Evolutionary conservation across 2,113 vertebrate genomes (phyloP), one percentile per base, ranked within the genome.

Genomic region (Urocolius indicus): DNA sequence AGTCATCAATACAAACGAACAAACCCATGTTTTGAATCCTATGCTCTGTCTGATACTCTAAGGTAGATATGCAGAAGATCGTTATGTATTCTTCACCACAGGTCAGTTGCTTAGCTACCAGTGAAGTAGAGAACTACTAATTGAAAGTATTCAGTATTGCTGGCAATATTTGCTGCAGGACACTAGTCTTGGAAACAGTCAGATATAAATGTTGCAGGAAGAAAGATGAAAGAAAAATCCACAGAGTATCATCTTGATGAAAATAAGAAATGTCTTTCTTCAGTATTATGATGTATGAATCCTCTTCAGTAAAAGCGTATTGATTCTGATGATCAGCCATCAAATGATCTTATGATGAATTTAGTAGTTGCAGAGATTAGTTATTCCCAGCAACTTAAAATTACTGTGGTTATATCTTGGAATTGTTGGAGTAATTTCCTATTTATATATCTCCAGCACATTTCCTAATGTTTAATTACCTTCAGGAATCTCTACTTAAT

Each of bases 21-120:
- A 95, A 92, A 89, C 75, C n/a, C 75, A 66, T 91, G 49, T 87
- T 95, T 73, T 91, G 76, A 96, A 91, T 65, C 62, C 52, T 92
- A 26, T 89, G 75, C 80, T 91, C 80, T 87, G 52, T 27, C 75
- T 87, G 88, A 88, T 76, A 90, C 87, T 87, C 69, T 51, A 79
- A 97, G 91, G 81, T 96, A 34, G 92, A 79, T 97, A 71, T 96
- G 88, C 69, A 92, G 94, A 95, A 87, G 92, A 96, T 97, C 95
- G 97, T 98, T 98, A 98, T 90, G 98, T 92, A 98, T 98, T 98
- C 98, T 93, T 97, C 97, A 97, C 97, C 97, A 97, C 72, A 95
- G 96, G 97, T 97, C 97, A 98, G 98, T 98, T 98, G 98, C 98
- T 98, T 98, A 98, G 98, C 97, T 96, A 98, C 98, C 96, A 95